Conservation (phyloP, 2,797 vertebrate species). For the Margarornis squamiger region DNA sequence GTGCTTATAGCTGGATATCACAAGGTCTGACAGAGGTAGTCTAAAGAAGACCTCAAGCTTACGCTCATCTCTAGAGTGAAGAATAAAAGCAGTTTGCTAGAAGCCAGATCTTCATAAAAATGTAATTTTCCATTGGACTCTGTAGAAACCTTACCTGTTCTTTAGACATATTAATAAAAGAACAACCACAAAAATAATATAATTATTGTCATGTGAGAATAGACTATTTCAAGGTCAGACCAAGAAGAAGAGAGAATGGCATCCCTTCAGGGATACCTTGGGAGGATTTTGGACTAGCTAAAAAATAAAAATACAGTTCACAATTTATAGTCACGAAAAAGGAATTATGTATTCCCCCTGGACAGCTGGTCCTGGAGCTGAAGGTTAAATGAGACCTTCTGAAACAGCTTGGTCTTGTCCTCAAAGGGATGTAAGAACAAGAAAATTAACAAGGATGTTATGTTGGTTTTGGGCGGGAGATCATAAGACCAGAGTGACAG, state of each 20-base stretch:
- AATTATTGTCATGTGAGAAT: not conserved
- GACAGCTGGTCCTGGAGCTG: not conserved
- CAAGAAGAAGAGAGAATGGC: not conserved
- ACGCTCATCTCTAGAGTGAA: not conserved
- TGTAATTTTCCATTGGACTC: not conserved
- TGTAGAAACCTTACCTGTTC: not conserved
- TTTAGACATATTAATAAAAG: not conserved
- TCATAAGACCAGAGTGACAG: not conserved
- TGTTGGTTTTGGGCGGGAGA: not conserved
- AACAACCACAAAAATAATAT: not conserved
- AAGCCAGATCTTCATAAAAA: not conserved
- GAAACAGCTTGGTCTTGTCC: not conserved
- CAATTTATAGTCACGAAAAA: not conserved
- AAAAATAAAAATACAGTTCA: not conserved
- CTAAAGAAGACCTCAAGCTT: not conserved
- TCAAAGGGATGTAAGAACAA: not conserved
- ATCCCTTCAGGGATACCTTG: not conserved
- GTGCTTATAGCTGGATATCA: not conserved
- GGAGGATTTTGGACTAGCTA: not conserved
- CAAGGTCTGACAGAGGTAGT: fast-evolving
- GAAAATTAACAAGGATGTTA: not conserved
- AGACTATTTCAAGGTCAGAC: not conserved
- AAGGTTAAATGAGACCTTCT: not conserved
- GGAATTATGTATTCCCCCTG: not conserved
- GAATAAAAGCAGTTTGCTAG: not conserved